A percentile compares a stretch with the other conserved stretches of the same genome.
Conservation (phyloP, 2,797 vertebrate species). For the Tolypeutes matacus region DNA sequence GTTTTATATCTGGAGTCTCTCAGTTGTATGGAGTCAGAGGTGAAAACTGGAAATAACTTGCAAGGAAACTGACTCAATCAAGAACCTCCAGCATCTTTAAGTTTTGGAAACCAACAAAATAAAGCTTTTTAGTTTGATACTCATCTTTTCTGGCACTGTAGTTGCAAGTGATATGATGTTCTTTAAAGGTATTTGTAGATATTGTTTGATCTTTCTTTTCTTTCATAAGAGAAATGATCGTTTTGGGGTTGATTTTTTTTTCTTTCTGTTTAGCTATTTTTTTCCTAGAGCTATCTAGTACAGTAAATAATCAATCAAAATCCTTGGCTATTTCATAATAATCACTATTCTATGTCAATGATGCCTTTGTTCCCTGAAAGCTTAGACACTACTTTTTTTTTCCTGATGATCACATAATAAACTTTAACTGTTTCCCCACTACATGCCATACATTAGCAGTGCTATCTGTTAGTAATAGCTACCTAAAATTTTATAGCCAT, state of each 20-base stretch:
- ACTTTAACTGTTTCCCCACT: background rate
- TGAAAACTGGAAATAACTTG: background rate
- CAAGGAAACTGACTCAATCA: background rate
- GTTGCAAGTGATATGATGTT: background rate
- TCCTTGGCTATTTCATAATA: background rate
- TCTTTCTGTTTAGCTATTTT: background rate
- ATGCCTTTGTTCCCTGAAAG: background rate
- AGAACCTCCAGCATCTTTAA: background rate
- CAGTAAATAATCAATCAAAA: background rate
- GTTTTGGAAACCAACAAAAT: background rate
- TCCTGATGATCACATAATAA: background rate
- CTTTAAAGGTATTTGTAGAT: background rate
- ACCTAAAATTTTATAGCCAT: background rate
- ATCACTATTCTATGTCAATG: background rate
- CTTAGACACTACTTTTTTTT: background rate
- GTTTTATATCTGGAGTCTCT: background rate
- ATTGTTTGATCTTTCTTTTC: background rate
- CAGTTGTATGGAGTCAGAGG: background rate
- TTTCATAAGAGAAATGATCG: background rate
- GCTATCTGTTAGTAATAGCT: background rate
- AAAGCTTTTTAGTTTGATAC: background rate
- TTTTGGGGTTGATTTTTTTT: background rate
- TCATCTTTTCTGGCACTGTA: background rate
- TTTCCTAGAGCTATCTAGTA: background rate
- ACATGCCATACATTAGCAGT: background rate